These are phyloP conservation scores for Paguma larvata DNA, from an alignment of 2,797 vertebrate genomes.

Conservation along the genomic window DNA sequence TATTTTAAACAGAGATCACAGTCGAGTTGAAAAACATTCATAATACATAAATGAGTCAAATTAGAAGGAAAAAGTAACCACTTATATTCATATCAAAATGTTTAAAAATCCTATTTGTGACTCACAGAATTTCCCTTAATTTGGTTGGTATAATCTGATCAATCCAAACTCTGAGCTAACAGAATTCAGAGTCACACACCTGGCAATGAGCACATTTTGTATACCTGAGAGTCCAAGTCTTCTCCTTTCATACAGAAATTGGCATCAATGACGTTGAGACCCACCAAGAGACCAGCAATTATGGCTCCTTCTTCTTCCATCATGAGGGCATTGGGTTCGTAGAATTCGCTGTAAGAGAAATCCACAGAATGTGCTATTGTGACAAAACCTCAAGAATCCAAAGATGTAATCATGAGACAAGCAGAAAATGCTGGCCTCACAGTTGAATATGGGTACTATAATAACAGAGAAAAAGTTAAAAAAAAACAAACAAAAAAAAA, in stretches of 20 bases:
- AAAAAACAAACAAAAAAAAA: not conserved
- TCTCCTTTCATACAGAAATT: conserved; percentile 99
- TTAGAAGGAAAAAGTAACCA: not conserved
- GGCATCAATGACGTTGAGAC: conserved; percentile 98
- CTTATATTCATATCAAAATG: conserved; percentile 27
- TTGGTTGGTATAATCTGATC: not conserved
- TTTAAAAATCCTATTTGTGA: conserved; percentile 11
- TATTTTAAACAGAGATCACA: not conserved
- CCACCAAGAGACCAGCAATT: conserved; percentile 97
- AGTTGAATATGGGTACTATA: not conserved
- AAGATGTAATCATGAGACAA: not conserved
- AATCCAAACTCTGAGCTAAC: not conserved
- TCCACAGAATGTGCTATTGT: not conserved
- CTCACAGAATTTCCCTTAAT: not conserved
- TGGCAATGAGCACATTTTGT: not conserved
- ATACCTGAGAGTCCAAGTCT: conserved; percentile 98
- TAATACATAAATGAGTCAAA: not conserved
- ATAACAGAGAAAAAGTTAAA: not conserved
- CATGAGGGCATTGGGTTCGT: conserved; percentile 98
- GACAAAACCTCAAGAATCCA: not conserved
- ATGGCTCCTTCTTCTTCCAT: conserved; percentile 99
- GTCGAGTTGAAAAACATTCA: conserved; percentile 29
- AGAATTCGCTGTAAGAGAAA: conserved; percentile 93
- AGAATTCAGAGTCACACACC: not conserved
- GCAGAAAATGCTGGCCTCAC: not conserved